Evolutionary conservation across 2,113 vertebrate genomes (phyloP), one percentile per base, ranked within the genome.

Genomic region (Silurus glanis): DNA sequence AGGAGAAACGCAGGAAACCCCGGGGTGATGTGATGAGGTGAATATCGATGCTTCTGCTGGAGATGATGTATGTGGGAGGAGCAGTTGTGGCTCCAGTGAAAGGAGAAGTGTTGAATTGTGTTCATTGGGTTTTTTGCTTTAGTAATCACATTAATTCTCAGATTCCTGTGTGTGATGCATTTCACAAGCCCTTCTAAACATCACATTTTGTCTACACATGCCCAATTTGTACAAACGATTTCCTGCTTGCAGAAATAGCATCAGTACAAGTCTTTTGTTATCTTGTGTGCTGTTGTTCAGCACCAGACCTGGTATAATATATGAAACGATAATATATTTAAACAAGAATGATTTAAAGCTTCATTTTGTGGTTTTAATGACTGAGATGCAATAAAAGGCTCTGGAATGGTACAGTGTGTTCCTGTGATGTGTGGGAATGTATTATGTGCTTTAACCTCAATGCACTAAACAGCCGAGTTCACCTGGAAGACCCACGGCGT

Each of bases 361-460:
- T 83, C 76, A 67, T 37, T 83, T 49, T 55, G 21, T 76, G 49
- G 17, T 76, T 55, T 64, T 83, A 83, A 75, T 86, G 53, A 82
- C 45, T 37, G 67, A 74, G 49, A 83, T 83, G 71, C 80, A 87
- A 87, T 76, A 83, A 83, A 76, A 49, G 21, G 61, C 80, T 87
- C 71, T 45, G 78, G 80, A 83, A 87, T 62, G 51, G 67, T 45
- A 66, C 58, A 66, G 59, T 79, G 61, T 82, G 56, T 49, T 64
- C 59, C 21, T 56, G 66, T n/a, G 69, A 49, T 82, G 49, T 58
- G 81, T 83, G 80, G 71, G 86, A 82, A 83, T 71, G 72, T 83
- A 78, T 87, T 83, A 83, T 78, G 51, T 78, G 80, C 80, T 82
- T 87, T 83, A 78, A 83, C 85, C 66, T 64, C 80, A 16, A n/a